phyloP scores from a whole-genome alignment of 2,888 invertebrate species.

The Polymixis flavicincta region DNA sequence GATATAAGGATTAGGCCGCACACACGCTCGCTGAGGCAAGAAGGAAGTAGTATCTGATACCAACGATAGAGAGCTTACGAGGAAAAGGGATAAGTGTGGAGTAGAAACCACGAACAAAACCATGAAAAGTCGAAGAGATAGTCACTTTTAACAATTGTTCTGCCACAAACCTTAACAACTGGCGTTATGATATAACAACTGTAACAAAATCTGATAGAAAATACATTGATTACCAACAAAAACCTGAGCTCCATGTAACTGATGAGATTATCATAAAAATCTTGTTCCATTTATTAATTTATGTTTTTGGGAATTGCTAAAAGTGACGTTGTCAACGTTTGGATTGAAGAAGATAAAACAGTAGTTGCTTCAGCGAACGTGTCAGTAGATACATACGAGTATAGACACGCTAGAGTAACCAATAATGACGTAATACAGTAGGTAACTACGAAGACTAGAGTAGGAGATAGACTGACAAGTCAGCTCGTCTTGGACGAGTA shows the following conservation, averaged over 20 bases:
- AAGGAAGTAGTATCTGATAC: constrained; percentile 41
- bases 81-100: background rate
- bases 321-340: constrained; percentile 27
- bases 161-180: background rate
- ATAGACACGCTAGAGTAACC: constrained; percentile 76
- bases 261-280: background rate
- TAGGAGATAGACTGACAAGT: constrained; percentile 61
- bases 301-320: background rate
- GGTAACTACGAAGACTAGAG: constrained; percentile 82
- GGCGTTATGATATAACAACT: background rate
- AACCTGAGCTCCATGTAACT: background rate
- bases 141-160: constrained; percentile 4
- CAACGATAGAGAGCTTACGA: constrained; percentile 4
- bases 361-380: constrained; percentile 54
- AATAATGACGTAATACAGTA: constrained; percentile 73
- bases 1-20: constrained; percentile 60
- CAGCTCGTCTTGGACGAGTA: constrained; percentile 67
- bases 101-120: background rate
- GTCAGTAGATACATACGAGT: constrained; percentile 65
- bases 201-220: background rate
- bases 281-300: too few relatives aligned
- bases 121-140: background rate
- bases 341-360: constrained; percentile 4
- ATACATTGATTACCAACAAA: background rate
- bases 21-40: constrained; percentile 55